These are phyloP conservation scores for Tympanoctomys barrerae DNA, from an alignment of 2,797 vertebrate genomes.

Conservation along the genomic window DNA sequence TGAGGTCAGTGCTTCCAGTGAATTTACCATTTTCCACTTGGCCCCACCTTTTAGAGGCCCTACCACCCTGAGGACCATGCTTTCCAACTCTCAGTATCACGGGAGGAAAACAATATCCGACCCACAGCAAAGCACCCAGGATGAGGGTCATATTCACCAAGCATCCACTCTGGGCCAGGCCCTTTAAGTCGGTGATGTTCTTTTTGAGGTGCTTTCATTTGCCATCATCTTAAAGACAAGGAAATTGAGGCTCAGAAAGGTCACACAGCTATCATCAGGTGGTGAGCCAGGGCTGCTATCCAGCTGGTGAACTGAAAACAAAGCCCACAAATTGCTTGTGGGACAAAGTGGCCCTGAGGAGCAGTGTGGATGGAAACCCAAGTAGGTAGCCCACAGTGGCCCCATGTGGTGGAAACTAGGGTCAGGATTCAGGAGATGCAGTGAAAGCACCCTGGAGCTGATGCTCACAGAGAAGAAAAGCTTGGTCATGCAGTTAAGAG, in stretches of 20 bases:
- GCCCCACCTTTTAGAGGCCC: not conserved
- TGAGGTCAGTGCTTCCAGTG: not conserved
- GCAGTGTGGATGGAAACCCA: not conserved
- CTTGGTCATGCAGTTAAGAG: not conserved
- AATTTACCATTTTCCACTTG: not conserved
- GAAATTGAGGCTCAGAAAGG: not conserved
- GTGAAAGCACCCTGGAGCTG: too few relatives aligned
- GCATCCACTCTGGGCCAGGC: not conserved
- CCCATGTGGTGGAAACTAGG: not conserved
- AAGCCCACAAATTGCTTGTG: not conserved
- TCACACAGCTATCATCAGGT: not conserved
- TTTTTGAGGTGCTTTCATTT: not conserved
- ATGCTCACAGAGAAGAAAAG: not conserved
- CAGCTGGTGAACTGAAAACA: not conserved
- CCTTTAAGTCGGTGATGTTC: not conserved
- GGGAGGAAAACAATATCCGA: not conserved
- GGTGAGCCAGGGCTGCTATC: not conserved
- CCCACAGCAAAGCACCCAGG: too few relatives aligned
- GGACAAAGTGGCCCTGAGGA: not conserved
- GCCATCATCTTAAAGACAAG: not conserved
- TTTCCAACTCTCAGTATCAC: not conserved
- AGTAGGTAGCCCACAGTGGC: not conserved
- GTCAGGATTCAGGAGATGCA: not conserved
- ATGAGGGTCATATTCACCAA: not conserved
- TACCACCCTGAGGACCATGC: not conserved